Evolutionary conservation across 2,113 vertebrate genomes (phyloP), one percentile per base, ranked within the genome.

Genomic region (Romanogobio albipinnatus): DNA sequence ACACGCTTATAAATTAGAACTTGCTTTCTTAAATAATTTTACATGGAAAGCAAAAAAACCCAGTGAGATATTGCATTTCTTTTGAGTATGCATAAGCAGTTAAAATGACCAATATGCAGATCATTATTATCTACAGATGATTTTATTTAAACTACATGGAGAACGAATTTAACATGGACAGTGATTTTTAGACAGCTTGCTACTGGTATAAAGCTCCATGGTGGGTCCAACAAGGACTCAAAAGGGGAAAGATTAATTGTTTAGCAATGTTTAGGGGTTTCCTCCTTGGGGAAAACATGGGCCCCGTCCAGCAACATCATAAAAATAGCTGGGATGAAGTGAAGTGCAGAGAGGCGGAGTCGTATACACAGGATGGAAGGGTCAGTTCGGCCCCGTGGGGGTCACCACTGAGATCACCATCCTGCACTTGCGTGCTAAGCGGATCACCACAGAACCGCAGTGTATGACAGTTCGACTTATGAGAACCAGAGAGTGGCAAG

Each of bases 301-400:
- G 39, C 83, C 82, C 84, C 82, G 82, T 90, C 75, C 39, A 47
- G 84, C 86, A 88, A 90, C 76, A 92, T 92, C 88, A 95, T 93
- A 93, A 94, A 94, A 95, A 93, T 93, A 94, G 88, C 88, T 90
- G 13, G 81, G 47, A 89, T 88, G 90, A 89, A 91, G 90, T 90
- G 92, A 92, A 86, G 91, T 91, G 90, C 90, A 74, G 85, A 91
- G 86, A 91, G 74, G 88, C 90, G 85, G 88, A 84, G 47, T 82
- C 86, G 13, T 88, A 83, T 89, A 89, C 85, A 92, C 90, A 93
- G 93, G 93, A 94, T 92, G 92, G 51, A 87, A 84, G 88, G 91
- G 91, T 93, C 87, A 83, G 83, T 83, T 81, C 64, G 76, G 70
- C 66, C 84, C 82, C 90, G 81, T 49, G 68, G 73, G 89, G 92